Conservation (phyloP, 2,888 invertebrate genomes). For the Pseudococcus jackbeardsleyi region DNA sequence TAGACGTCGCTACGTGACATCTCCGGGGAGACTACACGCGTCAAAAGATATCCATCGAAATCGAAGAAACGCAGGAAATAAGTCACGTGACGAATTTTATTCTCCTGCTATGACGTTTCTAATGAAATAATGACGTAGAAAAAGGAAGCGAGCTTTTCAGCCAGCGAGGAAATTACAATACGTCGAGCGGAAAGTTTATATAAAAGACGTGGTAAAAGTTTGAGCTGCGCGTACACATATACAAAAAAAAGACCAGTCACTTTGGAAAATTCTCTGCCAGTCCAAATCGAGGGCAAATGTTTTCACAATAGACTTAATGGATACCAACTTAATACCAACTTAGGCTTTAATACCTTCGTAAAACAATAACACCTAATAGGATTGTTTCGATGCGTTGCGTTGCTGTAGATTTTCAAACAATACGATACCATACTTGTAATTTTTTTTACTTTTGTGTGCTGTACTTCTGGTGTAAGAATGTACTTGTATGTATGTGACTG, state of each 20-base stretch:
- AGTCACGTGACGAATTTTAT: constrained; percentile 42
- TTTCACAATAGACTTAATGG: constrained; percentile 37
- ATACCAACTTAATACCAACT: constrained; percentile 48
- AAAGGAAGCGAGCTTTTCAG: neutral
- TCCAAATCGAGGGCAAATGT: constrained; percentile 42
- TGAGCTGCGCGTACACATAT: neutral
- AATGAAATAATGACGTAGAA: constrained; percentile 41
- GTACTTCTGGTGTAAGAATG: neutral
- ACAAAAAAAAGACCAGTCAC: constrained; percentile 20
- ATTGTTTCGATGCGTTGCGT: constrained; percentile 14
- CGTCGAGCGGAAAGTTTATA: constrained; percentile 39
- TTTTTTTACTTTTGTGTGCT: neutral
- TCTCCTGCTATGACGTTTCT: neutral
- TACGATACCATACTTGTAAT: constrained; percentile 14
- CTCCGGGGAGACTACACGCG: neutral
- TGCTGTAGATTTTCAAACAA: neutral
- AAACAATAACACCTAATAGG: constrained; percentile 47
- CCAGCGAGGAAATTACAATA: constrained; percentile 36
- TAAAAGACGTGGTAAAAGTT: constrained; percentile 45
- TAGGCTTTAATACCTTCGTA: constrained; percentile 51
- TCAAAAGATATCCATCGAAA: constrained; percentile 50
- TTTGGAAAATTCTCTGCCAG: neutral
- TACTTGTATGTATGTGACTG: neutral
- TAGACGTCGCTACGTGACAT: constrained; percentile 32
- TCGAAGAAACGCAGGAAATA: constrained; percentile 26